Evolutionary conservation across 2,888 invertebrate genomes (phyloP).

Genomic region (Pachydiplax longipennis): DNA sequence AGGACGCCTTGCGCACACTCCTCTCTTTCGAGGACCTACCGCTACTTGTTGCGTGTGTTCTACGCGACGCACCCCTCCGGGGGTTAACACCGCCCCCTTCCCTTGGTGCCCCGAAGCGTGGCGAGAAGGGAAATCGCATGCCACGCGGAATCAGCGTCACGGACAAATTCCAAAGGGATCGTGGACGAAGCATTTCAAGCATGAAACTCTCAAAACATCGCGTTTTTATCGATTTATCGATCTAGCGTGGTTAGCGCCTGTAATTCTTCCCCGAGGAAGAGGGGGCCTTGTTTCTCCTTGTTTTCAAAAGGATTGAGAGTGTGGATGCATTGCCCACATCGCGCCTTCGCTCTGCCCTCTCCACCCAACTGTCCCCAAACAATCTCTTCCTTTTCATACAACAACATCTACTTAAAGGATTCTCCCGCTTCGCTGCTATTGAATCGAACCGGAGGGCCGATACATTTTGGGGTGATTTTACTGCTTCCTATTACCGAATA

Average conservation of each 20-base stretch:
- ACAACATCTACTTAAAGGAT: neutral
- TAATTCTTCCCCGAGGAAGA: neutral
- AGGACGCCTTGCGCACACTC: neutral
- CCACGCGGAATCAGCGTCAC: neutral
- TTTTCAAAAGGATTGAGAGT: neutral
- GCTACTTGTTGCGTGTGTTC: neutral
- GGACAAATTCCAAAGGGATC: neutral
- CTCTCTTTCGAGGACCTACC: neutral
- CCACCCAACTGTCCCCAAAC: neutral
- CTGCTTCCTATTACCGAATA: neutral
- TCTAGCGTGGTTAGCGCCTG: neutral
- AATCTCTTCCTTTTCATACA: neutral
- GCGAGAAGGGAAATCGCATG: neutral
- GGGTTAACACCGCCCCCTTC: neutral
- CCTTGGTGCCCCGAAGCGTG: neutral
- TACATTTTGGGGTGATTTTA: neutral
- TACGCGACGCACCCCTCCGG: neutral
- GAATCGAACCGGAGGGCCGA: neutral
- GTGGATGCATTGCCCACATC: neutral
- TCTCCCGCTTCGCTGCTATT: neutral
- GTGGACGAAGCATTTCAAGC: neutral
- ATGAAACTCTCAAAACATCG: slow-evolving; percentile 32
- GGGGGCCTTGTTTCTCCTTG: neutral
- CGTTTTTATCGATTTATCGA: slow-evolving; percentile 31
- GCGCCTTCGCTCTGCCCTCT: neutral